These are phyloP conservation scores for Caenorhabditis sp. DNA, from an alignment of 2,888 invertebrate species.

Conservation along the genomic window DNA sequence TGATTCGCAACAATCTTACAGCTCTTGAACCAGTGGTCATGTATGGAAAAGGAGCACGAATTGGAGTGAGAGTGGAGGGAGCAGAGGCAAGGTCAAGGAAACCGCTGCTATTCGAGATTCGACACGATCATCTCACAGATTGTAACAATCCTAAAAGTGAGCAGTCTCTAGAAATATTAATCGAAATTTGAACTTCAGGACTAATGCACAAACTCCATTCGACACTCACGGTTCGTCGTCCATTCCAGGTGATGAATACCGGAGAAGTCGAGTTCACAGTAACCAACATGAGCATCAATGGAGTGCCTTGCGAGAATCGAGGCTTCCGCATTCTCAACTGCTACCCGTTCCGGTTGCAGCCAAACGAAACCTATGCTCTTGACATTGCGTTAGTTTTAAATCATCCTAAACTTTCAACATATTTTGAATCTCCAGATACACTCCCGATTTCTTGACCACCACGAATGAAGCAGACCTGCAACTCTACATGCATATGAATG, in stretches of 20 bases:
- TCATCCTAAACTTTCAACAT: background rate
- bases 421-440: constrained; percentile 86
- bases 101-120: constrained; percentile 90
- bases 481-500: constrained; percentile 84
- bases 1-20: constrained; percentile 92
- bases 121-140: constrained; percentile 87
- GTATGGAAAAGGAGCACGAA: constrained; percentile 91
- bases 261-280: constrained; percentile 89
- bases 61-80: constrained; percentile 88
- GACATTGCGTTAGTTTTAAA: constrained; percentile 88
- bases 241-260: constrained; percentile 92
- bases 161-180: constrained; percentile 63
- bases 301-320: constrained; percentile 83
- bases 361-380: constrained; percentile 89
- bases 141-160: constrained; percentile 86
- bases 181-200: constrained; percentile 66
- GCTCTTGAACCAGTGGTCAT: constrained; percentile 91
- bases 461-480: constrained; percentile 86
- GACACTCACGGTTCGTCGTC: constrained; percentile 89
- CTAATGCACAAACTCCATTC: constrained; percentile 85
- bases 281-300: constrained; percentile 85
- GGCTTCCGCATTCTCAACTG: constrained; percentile 91
- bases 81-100: constrained; percentile 74
- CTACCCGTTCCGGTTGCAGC: constrained; percentile 87
- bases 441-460: constrained; percentile 91